phyloP scores from a whole-genome alignment of 2,113 vertebrate genomes.

The Erinaceus europaeus region DNA sequence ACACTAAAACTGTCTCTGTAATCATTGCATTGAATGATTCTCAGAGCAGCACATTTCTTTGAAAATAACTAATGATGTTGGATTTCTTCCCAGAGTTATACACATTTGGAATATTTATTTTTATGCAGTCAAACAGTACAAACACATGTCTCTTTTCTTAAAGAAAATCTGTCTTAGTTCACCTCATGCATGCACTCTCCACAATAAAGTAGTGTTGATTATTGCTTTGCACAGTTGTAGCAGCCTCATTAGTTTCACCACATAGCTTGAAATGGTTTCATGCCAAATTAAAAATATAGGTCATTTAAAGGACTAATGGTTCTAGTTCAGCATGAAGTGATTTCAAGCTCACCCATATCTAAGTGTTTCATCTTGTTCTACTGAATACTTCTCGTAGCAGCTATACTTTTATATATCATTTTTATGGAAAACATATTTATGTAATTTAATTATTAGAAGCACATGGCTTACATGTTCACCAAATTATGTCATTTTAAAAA shows the following conservation, averaged over 20 bases:
- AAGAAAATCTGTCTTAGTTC: conserved; percentile 69
- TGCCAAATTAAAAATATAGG: conserved; percentile 82
- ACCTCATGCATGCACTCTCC: conserved; percentile 46
- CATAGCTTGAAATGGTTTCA: conserved; percentile 76
- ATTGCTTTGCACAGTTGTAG: conserved; percentile 74
- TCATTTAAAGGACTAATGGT: conserved; percentile 80
- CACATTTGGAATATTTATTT: conserved; percentile 66
- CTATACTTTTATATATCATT: conserved; percentile 68
- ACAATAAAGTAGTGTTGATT: conserved; percentile 75
- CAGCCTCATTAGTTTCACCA: conserved; percentile 80
- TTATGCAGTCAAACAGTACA: conserved; percentile 70
- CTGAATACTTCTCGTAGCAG: conserved; percentile 40
- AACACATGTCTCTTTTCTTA: conserved; percentile 44
- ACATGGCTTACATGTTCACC: conserved; percentile 21
- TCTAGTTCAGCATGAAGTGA: conserved; percentile 73
- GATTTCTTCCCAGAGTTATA: conserved; percentile 42
- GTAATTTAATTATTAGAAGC: conserved; percentile 50
- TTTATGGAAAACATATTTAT: conserved; percentile 53
- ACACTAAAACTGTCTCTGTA: conserved; percentile 59
- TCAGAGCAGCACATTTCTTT: conserved; percentile 46
- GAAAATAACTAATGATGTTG: conserved; percentile 70
- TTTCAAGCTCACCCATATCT: conserved; percentile 64
- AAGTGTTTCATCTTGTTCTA: conserved; percentile 50
- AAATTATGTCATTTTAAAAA: conserved; percentile 10
- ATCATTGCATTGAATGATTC: conserved; percentile 42